phyloP scores from a whole-genome alignment of 1,140 invertebrate species.

The Papilio glaucus region DNA sequence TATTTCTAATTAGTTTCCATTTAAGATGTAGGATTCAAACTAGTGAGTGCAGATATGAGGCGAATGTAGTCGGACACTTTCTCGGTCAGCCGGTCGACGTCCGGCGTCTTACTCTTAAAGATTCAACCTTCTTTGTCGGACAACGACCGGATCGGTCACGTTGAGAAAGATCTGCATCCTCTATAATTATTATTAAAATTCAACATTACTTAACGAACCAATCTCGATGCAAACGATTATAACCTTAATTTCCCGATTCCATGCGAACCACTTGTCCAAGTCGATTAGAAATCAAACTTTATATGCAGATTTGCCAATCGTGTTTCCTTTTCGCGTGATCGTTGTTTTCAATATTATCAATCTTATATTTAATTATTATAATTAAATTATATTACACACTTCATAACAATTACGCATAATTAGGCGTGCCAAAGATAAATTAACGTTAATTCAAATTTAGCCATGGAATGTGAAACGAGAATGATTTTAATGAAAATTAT shows the following conservation, averaged over 20 bases:
- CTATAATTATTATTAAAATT: conserved; percentile 43
- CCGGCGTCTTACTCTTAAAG: conserved; percentile 24
- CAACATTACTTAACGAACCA: conserved; percentile 31
- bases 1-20: conserved; percentile 26
- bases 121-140: background rate
- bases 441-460: conserved; percentile 9
- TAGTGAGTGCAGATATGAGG: background rate
- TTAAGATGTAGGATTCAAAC: conserved; percentile 21
- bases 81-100: conserved; percentile 34
- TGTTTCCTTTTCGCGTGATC: conserved; percentile 1
- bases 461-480: background rate
- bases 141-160: conserved; percentile 28
- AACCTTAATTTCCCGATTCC: background rate
- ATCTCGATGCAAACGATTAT: conserved; percentile 1
- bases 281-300: background rate
- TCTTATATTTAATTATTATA: conserved; percentile 11
- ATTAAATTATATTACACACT: conserved; percentile 28
- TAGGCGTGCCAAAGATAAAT: conserved; percentile 13
- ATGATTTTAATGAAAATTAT: background rate
- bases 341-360: background rate
- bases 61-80: conserved; percentile 23
- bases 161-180: conserved; percentile 39
- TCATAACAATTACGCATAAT: conserved; percentile 3
- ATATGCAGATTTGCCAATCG: conserved; percentile 15
- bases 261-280: background rate